phyloP scores from a whole-genome alignment of 2,797 vertebrate genomes.

The Remorina albescens region DNA sequence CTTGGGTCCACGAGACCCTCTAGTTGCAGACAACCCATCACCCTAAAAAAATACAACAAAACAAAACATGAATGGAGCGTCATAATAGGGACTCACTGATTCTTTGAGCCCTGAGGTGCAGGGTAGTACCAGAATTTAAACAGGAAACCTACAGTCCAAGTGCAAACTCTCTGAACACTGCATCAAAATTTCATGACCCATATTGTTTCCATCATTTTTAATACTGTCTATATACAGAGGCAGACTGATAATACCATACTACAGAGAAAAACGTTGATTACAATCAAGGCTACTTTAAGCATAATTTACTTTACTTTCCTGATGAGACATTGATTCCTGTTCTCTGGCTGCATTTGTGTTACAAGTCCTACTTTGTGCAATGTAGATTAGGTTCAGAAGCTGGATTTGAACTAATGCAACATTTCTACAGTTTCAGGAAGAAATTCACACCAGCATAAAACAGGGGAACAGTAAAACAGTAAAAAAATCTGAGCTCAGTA shows the following conservation, averaged over 20 bases:
- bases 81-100: constrained; percentile 6
- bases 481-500: too few relatives aligned
- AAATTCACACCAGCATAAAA: constrained; percentile 38
- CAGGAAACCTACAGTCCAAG: constrained; percentile 35
- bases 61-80: constrained; percentile 47
- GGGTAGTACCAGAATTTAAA: constrained; percentile 44
- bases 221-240: constrained; percentile 47
- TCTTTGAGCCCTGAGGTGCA: constrained; percentile 41
- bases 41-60: constrained; percentile 87
- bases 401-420: constrained; percentile 63
- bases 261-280: constrained; percentile 58
- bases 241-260: constrained; percentile 54
- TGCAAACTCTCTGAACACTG: constrained; percentile 22
- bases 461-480: too few relatives aligned
- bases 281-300: constrained; percentile 65
- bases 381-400: constrained; percentile 71
- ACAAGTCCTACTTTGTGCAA: constrained; percentile 74
- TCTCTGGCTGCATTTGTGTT: constrained; percentile 77
- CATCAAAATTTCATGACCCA: constrained; percentile 48
- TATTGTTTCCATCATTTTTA: constrained; percentile 46
- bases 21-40: constrained; percentile 81
- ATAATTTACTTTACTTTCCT: constrained; percentile 74
- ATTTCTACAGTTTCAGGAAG: constrained; percentile 53
- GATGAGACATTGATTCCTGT: constrained; percentile 81
- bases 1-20: constrained; percentile 95